phyloP scores from a whole-genome alignment of 2,113 vertebrate species.

The Ascaphus truei region DNA sequence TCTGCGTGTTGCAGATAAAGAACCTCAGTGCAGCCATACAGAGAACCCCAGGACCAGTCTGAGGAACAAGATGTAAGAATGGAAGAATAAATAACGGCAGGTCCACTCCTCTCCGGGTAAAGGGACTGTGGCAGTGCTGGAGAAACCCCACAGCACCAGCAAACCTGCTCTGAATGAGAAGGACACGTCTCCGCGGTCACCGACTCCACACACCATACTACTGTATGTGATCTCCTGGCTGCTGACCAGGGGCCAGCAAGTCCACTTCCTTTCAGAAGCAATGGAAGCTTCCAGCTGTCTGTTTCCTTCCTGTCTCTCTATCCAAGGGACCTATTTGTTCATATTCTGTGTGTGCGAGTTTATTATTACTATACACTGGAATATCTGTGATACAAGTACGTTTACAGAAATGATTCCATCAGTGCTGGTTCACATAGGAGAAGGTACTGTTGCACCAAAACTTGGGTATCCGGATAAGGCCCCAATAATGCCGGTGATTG shows the following conservation, averaged over 20 bases:
- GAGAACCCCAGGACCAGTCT: too few relatives aligned
- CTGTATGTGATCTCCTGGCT: constrained; percentile 11
- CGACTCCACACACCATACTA: neutral
- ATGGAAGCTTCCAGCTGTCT: constrained; percentile 25
- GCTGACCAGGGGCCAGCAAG: constrained; percentile 12
- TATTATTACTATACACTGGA: neutral
- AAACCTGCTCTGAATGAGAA: neutral
- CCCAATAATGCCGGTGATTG: neutral
- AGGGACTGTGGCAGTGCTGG: too few relatives aligned
- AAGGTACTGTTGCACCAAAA: neutral
- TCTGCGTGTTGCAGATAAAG: too few relatives aligned
- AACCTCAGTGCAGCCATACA: too few relatives aligned
- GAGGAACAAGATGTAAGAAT: too few relatives aligned
- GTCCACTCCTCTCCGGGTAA: too few relatives aligned
- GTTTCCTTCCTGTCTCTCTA: neutral
- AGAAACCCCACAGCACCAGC: neutral
- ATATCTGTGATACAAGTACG: neutral
- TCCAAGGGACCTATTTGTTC: neutral
- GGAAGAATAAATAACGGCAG: too few relatives aligned
- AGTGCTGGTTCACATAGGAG: neutral
- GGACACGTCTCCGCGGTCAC: constrained; percentile 27
- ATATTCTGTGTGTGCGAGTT: neutral
- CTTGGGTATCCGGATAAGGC: neutral
- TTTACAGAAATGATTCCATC: neutral
- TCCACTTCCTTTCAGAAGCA: constrained; percentile 19